Conservation (phyloP, 2,113 vertebrate species). For the Odocoileus hemionus region DNA sequence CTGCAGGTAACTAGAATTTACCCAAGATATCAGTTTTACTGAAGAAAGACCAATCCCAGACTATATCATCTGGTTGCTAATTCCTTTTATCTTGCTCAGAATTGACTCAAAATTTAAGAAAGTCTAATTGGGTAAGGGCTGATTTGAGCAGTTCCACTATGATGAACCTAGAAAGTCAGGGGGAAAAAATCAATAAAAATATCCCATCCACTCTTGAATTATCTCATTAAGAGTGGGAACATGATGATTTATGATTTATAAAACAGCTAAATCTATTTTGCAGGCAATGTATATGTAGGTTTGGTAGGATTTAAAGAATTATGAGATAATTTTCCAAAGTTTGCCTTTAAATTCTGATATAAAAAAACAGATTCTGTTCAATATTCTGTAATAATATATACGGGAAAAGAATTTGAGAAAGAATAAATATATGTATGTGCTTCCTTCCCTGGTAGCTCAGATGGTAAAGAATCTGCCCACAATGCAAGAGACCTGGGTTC, state of each 20-base stretch:
- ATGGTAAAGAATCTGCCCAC: neutral
- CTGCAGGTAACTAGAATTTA: neutral
- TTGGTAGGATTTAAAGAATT: constrained; percentile 22
- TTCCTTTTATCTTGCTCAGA: neutral
- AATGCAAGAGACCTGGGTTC: accelerated
- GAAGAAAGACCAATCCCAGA: neutral
- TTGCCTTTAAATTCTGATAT: neutral
- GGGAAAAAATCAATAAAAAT: neutral
- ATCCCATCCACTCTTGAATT: neutral
- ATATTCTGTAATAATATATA: neutral
- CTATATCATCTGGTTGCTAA: neutral
- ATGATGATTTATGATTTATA: neutral
- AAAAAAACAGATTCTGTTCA: neutral
- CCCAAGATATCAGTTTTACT: neutral
- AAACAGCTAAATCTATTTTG: neutral
- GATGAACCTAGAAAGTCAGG: neutral
- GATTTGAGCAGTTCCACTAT: neutral
- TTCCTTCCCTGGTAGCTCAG: neutral
- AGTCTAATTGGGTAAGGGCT: neutral
- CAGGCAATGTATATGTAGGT: neutral
- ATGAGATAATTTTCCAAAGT: neutral
- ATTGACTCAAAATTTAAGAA: neutral
- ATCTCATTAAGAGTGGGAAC: neutral
- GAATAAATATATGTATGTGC: neutral
- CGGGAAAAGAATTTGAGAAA: neutral